Percentiles rank a stretch among this genome's conserved stretches.
phyloP scores from a whole-genome alignment of 2,888 invertebrate genomes.

The Dryomyza anilis region DNA sequence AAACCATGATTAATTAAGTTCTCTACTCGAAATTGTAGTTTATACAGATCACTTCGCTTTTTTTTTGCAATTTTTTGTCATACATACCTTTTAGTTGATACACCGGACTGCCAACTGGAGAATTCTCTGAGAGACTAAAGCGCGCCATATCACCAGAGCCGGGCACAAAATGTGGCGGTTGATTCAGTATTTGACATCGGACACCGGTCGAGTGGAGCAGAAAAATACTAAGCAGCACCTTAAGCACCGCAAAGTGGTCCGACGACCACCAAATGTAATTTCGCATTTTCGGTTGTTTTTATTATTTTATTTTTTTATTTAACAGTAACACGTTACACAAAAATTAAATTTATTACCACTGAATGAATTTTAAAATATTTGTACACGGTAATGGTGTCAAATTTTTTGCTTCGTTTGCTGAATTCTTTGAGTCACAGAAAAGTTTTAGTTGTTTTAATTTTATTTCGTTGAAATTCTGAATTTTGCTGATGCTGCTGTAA shows the following conservation, averaged over 20 bases:
- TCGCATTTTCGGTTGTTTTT: conserved; percentile 21
- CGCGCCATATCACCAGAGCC: conserved; percentile 78
- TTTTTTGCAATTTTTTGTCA: background rate
- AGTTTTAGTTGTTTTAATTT: background rate
- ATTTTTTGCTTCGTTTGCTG: conserved; percentile 5
- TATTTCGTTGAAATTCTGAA: background rate
- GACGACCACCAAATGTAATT: conserved; percentile 28
- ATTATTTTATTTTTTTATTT: too few species aligned
- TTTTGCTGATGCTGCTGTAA: background rate
- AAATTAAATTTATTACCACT: too few species aligned
- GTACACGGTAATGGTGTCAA: background rate
- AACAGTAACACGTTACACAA: too few species aligned
- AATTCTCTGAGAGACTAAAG: conserved; percentile 75
- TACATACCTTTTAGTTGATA: conserved; percentile 74
- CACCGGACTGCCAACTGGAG: conserved; percentile 75
- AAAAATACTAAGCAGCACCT: conserved; percentile 27
- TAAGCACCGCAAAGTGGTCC: conserved; percentile 30
- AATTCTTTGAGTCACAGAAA: conserved; percentile 6
- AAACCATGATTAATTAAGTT: too few species aligned
- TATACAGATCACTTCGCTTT: too few species aligned
- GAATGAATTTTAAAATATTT: too few species aligned
- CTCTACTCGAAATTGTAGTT: background rate
- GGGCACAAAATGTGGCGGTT: conserved; percentile 75
- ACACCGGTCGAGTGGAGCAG: conserved; percentile 30
- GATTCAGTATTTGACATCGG: conserved; percentile 67